Evolutionary conservation across 2,888 invertebrate species (phyloP), one percentile per base, ranked within the genome.

Genomic region (Phasia obesa): DNA sequence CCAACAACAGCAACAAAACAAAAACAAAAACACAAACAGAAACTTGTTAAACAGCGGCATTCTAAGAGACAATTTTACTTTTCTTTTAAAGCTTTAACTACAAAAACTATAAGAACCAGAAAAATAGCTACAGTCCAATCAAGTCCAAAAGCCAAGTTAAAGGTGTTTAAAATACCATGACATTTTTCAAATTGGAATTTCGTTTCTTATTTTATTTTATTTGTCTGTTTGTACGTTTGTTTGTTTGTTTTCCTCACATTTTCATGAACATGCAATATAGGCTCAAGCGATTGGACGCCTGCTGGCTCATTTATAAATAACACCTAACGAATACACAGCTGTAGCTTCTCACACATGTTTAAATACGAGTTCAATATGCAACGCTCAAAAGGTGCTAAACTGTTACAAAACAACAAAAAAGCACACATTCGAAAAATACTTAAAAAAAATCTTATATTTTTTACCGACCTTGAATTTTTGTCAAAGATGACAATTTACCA

Each of bases 401-500:
- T 81, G 69, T 31, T 76, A n/a, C n/a, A 69, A 84, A 75, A 60
- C 11, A 23, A 7, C 42, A 38, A 35, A 35, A n/a, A n/a, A n/a
- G n/a, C n/a, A 23, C 38, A 44, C 23, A 65, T 21, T 53, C 21
- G 25, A 57, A 70, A 67, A 64, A 55, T 59, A 25, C 35, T 76
- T 27, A 2, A 51, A 13, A 38, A 49, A 76, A 76, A 64, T 64
- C 70, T 53, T 79, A 60, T 67, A 67, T 42, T 74, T 65, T 31
- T 67, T 78, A 77, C 83, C 83, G 85, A 85, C 85, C 85, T 85
- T 86, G 85, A 82, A 84, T 86, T 86, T 80, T 86, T 86, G 86
- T 86, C 86, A 86, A 86, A 84, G 84, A 83, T 86, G 86, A 86
- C 86, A 86, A 84, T 85, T 85, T 82, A 85, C 85, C 75, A 79